Evolutionary conservation across 2,113 vertebrate species (phyloP), one percentile per base, ranked within the genome.

Genomic region (Anarrhichthys ocellatus): DNA sequence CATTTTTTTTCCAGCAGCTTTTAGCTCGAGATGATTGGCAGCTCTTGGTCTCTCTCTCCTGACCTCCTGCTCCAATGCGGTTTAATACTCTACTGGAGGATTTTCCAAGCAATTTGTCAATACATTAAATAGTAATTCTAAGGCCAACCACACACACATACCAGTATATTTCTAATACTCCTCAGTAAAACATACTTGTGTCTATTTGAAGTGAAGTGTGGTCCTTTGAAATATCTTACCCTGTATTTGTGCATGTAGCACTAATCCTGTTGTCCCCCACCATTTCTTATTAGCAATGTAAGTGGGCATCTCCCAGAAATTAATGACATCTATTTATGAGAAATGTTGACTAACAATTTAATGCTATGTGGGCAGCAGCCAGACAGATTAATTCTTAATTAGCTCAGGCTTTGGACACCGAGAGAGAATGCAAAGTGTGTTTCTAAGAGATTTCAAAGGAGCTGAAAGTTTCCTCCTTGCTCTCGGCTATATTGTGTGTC

Each of bases 321-420:
- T 95, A 96, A 96, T 86, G 71, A 82, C 36, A 77, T 73, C 92
- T 93, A 94, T 96, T 96, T 95, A 94, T 95, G 94, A 96, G 94
- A 92, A 96, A 95, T 96, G 92, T 93, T 95, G 96, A 95, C 94
- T 95, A 96, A 95, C 92, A 95, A 92, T 90, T 95, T 95, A 95
- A 94, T 95, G 92, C 93, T 93, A 95, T 93, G 92, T 94, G 94
- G 95, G 88, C 95, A 96, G 95, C 94, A 95, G 91, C 87, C 93
- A 94, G 95, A 93, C 82, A 94, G 94, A 95, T 96, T 92, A 94
- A 95, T 94, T 94, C 83, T 83, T 86, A 95, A 96, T 95, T 95
- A 94, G 20, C 50, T 52, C 20, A 20, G 50, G 88, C 64, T 78
- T 81, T 82, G 84, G 91, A 92, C 88, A 84, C 90, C 92, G 92